Evolutionary conservation across 2,888 invertebrate species (phyloP).

Genomic region (Apotomis capreana): DNA sequence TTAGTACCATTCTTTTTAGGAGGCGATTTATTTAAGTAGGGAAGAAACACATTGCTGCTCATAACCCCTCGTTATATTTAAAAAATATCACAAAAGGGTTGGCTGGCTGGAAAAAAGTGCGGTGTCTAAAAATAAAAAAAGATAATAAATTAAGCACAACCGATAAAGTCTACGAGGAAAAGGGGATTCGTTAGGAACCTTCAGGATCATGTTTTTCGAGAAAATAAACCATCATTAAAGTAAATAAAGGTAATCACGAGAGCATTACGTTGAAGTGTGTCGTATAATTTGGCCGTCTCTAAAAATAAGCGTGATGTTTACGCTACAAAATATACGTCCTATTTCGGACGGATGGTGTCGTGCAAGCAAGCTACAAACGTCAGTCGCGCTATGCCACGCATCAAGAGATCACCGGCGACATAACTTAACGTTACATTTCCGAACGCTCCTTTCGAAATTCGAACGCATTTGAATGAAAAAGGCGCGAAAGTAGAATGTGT

Average conservation of each 20-base stretch:
- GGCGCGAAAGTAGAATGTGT: conserved; percentile 63
- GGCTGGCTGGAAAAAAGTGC: conserved; percentile 10
- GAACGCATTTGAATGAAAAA: conserved; percentile 58
- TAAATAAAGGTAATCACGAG: conserved; percentile 40
- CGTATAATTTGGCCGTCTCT: conserved; percentile 52
- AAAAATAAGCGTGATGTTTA: conserved; percentile 64
- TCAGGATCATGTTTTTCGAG: conserved; percentile 3
- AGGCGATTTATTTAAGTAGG: conserved; percentile 72
- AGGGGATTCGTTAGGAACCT: conserved; percentile 4
- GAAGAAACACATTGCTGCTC: conserved; percentile 64
- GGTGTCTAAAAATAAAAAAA: not conserved
- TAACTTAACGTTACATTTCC: conserved; percentile 54
- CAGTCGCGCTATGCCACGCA: conserved; percentile 52
- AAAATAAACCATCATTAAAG: conserved; percentile 14
- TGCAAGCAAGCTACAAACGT: conserved; percentile 51
- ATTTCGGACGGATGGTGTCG: conserved; percentile 54
- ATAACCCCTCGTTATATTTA: conserved; percentile 54
- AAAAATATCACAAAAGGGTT: conserved; percentile 46
- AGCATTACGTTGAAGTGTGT: conserved; percentile 50
- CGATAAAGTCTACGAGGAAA: not conserved
- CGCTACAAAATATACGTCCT: conserved; percentile 51
- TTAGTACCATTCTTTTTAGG: conserved; percentile 67
- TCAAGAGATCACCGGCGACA: conserved; percentile 51
- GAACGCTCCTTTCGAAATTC: conserved; percentile 53
- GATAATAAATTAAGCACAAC: not conserved